Percentiles rank a stretch among this genome's conserved stretches.
Conservation (phyloP, 2,797 vertebrate species). For the Helicolenus hilgendorfi region DNA sequence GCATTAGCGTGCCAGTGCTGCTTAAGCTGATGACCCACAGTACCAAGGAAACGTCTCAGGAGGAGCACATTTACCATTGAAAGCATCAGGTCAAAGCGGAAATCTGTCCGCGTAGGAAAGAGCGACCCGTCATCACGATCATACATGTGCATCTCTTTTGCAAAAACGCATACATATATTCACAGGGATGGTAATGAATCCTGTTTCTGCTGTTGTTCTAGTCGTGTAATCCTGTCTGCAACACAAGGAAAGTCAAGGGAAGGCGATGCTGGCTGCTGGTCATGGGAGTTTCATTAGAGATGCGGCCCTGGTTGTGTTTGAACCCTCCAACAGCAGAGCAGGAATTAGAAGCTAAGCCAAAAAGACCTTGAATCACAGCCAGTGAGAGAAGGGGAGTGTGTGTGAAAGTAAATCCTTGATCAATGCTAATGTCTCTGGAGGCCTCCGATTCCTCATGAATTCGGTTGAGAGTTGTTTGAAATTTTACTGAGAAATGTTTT, state of each 20-base stretch:
- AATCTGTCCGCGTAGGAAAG: conserved; percentile 17
- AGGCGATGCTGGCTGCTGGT: conserved; percentile 70
- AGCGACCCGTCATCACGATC: conserved; percentile 33
- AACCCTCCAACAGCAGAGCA: conserved; percentile 85
- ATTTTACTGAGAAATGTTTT: conserved; percentile 86
- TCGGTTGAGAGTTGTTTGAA: conserved; percentile 83
- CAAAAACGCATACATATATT: conserved; percentile 51
- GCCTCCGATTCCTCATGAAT: conserved; percentile 79
- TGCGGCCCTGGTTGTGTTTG: conserved; percentile 81
- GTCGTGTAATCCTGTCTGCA: conserved; percentile 73
- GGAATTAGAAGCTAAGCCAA: conserved; percentile 88
- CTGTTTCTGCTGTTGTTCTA: conserved; percentile 63
- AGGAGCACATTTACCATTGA: conserved; percentile 71
- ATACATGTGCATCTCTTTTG: conserved; percentile 43
- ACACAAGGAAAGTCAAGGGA: conserved; percentile 71
- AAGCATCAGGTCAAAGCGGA: conserved; percentile 59
- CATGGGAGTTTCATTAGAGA: conserved; percentile 86
- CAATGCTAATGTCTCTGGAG: conserved; percentile 85
- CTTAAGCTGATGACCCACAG: conserved; percentile 72
- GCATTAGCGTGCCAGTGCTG: conserved; percentile 71
- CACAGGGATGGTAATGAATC: conserved; percentile 59
- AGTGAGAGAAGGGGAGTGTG: conserved; percentile 81
- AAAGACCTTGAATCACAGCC: conserved; percentile 89
- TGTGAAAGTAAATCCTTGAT: conserved; percentile 89
- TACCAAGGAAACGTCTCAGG: conserved; percentile 63